Conservation (phyloP, 1,140 invertebrate species). For the Zophobas atratus region DNA sequence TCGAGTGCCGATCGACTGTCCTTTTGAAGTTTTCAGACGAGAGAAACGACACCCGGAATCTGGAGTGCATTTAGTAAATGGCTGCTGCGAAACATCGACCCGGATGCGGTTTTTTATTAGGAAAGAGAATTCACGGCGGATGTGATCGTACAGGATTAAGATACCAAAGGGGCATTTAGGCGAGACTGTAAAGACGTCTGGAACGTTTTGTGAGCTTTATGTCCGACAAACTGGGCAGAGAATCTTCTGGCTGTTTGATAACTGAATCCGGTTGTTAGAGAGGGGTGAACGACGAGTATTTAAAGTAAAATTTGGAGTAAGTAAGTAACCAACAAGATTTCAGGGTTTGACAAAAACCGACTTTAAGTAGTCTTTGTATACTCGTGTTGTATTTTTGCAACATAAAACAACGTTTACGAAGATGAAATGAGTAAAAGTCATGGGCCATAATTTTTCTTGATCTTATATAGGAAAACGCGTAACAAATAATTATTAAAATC, state of each 20-base stretch:
- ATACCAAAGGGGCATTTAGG: conserved; percentile 18
- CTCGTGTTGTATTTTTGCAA: too few relatives aligned
- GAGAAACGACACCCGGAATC: not conserved
- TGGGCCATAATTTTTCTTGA: too few relatives aligned
- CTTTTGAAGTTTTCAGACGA: conserved; percentile 9
- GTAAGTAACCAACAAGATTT: too few relatives aligned
- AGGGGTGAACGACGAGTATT: not conserved
- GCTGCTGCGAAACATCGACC: conserved; percentile 4
- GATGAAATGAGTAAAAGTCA: too few relatives aligned
- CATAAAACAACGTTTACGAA: too few relatives aligned
- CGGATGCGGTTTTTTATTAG: conserved; percentile 2
- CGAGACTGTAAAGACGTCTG: conserved; percentile 27
- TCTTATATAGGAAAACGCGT: too few relatives aligned
- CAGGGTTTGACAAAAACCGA: too few relatives aligned
- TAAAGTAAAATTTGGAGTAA: not conserved
- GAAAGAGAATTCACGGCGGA: not conserved
- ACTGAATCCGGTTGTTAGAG: not conserved
- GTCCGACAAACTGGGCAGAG: not conserved
- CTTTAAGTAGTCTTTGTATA: too few relatives aligned
- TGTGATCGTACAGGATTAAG: conserved; percentile 26
- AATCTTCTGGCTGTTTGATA: conserved; percentile 6
- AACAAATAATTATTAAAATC: too few relatives aligned
- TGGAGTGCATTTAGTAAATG: not conserved
- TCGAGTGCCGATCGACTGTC: not conserved
- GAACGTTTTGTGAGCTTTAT: conserved; percentile 16